These are phyloP conservation scores for Phortica okadai DNA, from an alignment of 2,888 invertebrate genomes.

Conservation along the genomic window DNA sequence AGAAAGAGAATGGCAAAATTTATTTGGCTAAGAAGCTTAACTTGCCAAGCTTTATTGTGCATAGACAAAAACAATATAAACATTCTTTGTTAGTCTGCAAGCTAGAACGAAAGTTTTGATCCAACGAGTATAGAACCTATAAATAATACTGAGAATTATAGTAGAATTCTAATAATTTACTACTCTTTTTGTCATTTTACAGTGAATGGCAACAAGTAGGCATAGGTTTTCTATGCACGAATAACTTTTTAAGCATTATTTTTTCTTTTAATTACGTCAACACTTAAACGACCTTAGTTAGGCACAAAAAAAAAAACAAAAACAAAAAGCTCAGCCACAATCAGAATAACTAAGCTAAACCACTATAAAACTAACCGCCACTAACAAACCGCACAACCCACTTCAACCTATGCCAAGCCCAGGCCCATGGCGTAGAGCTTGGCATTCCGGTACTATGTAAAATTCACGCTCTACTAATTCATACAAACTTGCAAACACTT, in stretches of 20 bases:
- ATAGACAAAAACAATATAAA: no score
- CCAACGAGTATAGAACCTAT: not conserved
- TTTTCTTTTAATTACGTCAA: constrained; percentile 12
- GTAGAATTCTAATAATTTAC: not conserved
- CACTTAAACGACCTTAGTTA: not conserved
- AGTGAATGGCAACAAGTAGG: constrained; percentile 4
- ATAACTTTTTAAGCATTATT: constrained; percentile 5
- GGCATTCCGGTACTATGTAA: not conserved
- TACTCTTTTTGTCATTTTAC: not conserved
- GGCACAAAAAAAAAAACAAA: not conserved
- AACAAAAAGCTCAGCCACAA: not conserved
- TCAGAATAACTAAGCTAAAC: not conserved
- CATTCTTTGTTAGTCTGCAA: not conserved
- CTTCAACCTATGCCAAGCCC: not conserved
- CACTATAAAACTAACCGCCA: not conserved
- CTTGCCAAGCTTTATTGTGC: not conserved
- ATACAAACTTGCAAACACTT: constrained; percentile 63
- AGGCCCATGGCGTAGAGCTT: not conserved
- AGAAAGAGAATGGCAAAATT: not conserved
- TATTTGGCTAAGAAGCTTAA: no score
- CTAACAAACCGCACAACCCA: not conserved
- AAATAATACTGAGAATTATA: not conserved
- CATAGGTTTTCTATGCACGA: not conserved
- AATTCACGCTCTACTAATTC: constrained; percentile 65
- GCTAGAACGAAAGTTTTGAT: not conserved